phyloP scores from a whole-genome alignment of 2,113 vertebrate species.

The Sphaerodactylus townsendi region DNA sequence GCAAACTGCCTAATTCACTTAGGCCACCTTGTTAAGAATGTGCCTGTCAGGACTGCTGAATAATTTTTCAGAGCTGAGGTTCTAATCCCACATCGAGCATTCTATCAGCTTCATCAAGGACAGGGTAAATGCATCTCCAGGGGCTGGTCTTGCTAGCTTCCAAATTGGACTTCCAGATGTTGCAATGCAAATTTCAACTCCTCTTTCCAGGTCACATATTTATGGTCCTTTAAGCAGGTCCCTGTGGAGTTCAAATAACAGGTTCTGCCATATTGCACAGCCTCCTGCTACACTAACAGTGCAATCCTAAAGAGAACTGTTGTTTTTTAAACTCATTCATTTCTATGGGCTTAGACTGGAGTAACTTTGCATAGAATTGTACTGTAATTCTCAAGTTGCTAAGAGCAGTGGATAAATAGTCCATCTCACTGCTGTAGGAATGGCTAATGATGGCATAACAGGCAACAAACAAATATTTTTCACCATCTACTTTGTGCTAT shows the following conservation, averaged over 20 bases:
- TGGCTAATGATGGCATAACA: conserved; percentile 96
- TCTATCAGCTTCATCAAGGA: conserved; percentile 94
- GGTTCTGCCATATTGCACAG: conserved; percentile 90
- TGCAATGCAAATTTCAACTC: conserved; percentile 90
- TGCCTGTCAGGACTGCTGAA: conserved; percentile 97
- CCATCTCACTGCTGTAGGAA: conserved; percentile 96
- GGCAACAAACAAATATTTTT: conserved; percentile 87
- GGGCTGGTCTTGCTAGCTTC: conserved; percentile 93
- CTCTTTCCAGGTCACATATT: conserved; percentile 93
- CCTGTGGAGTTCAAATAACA: conserved; percentile 93
- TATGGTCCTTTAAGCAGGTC: conserved; percentile 91
- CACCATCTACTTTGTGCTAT: conserved; percentile 90
- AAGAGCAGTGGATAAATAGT: conserved; percentile 91
- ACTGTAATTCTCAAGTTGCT: conserved; percentile 76
- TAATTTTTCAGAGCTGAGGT: conserved; percentile 96
- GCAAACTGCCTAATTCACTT: conserved; percentile 96
- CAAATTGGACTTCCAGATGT: conserved; percentile 95
- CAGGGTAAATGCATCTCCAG: conserved; percentile 92
- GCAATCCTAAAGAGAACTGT: too few relatives aligned
- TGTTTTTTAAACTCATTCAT: too few relatives aligned
- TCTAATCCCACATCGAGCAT: conserved; percentile 99
- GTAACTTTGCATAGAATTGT: too few relatives aligned
- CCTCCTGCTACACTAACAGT: conserved; percentile 89
- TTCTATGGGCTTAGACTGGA: too few relatives aligned
- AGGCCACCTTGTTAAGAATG: conserved; percentile 93